Evolutionary conservation across 2,888 invertebrate species (phyloP), one percentile per base, ranked within the genome.

Genomic region (Nysson spinosus): DNA sequence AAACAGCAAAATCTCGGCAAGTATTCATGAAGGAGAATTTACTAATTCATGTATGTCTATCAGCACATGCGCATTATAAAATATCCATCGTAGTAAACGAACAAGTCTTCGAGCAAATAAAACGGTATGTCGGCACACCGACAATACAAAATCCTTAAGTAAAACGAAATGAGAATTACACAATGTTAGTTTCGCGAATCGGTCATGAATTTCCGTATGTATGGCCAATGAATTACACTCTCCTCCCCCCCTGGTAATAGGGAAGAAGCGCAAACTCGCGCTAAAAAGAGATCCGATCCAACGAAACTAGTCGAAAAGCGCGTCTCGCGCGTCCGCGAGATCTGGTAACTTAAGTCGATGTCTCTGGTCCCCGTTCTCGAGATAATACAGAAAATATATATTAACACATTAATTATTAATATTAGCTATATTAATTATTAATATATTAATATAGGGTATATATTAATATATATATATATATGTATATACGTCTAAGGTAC

Each of bases 291-390:
- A 20, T 22, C 49, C 37, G 32, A 39, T 64, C n/a, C 16, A 37
- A 39, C 62, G 54, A 65, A 65, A 28, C 43, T 47, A 65, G 49
- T 24, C 46, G 26, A 56, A 46, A 24, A 28, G 42, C 32, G 24
- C n/a, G 40, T 12, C 44, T 32, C 54, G 37, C 35, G 6, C 24
- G 5, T 12, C 6, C 24, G 39, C 44, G 49, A 46, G 64, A 52
- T 57, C 20, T 70, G 70, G 70, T 70, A 70, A 70, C 70, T 64
- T 69, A 69, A 65, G 43, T 69, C 69, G 57, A 70, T 65, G 69
- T 69, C 49, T 65, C 70, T 70, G 70, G 70, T 70, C 69, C 69
- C 64, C 52, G 40, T 61, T 69, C 61, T 46, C 62, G 69, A 64
- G 57, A 70, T 61, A 61, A 69, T 69, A 64, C 61, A 61, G 55